Base-by-base conservation (phyloP, 2,113 vertebrate species). In the Hoplias malabaricus region DNA sequence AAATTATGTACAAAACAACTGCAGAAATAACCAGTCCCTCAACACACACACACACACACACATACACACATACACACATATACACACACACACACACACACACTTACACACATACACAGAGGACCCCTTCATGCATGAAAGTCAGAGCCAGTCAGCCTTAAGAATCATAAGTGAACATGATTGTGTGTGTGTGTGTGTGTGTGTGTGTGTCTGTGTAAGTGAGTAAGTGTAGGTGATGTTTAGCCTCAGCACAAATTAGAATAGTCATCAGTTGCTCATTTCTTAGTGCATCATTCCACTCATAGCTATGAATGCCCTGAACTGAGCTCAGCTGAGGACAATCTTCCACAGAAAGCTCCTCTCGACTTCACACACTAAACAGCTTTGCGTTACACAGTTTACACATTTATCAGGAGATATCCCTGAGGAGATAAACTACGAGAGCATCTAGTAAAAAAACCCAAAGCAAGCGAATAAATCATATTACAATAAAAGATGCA, bases 231-330 rank as follows among this genome's bases (percentile, higher is more conserved):
- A 11, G 29, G 4, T 54, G 68, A 50, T 1, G 6, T 33, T 12
- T 70, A 36, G 19, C 48, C 68, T 59, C 25, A 25, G n/a, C 23
- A 31, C 31, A 29, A 6, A 11, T 14, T 61, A 19, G 38, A 25
- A 7, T 13, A 61, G 53, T 77, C 66, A 38, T 12, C n/a, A 59
- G 27, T 69, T 59, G 54, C 75, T 69, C 34, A 69, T 61, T 61
- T 61, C 66, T 69, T 66, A 48, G 14, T 62, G 42, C 75, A 59
- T 69, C 46, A 48, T 68, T 62, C 53, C 11, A 56, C 63, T 53
- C 36, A 57, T 29, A 54, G 38, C 34, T 36, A 76, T 42, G 25
- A 11, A 29, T n/a, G 23, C 34, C 43, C 43, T 29, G 40, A 12
- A 40, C 5, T 0, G 16, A 16, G 1, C 73, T 50, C 29, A 48